Evolutionary conservation across 2,797 vertebrate genomes (phyloP).

Genomic region (Acipenser oxyrinchus): DNA sequence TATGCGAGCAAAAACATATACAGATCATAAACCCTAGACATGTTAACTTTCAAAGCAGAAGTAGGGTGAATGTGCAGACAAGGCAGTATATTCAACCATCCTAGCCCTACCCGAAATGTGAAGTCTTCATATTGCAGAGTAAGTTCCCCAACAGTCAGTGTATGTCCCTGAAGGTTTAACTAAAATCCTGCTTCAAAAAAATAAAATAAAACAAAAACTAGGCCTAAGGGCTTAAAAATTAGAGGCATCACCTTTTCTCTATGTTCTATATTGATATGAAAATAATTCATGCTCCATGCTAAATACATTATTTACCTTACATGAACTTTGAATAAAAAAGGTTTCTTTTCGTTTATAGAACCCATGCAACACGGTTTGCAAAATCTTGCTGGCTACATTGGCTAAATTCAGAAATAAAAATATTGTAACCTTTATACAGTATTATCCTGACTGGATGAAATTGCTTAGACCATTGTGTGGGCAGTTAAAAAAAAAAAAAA

Average conservation of each 20-base stretch:
- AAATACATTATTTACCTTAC: slow-evolving; percentile 99
- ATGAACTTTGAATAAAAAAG: slow-evolving; percentile 92
- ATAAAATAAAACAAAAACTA: slow-evolving; percentile 51
- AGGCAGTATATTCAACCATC: slow-evolving; percentile 64
- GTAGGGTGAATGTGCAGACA: slow-evolving; percentile 71
- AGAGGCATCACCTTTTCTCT: slow-evolving; percentile 90
- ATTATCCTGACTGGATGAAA: slow-evolving; percentile 70
- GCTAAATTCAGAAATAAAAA: slow-evolving; percentile 73
- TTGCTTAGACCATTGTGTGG: slow-evolving; percentile 75
- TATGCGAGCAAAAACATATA: slow-evolving; percentile 19
- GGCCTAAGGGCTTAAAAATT: slow-evolving; percentile 89
- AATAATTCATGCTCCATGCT: slow-evolving; percentile 99
- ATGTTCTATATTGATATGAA: slow-evolving; percentile 98
- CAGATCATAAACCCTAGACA: slow-evolving; percentile 28
- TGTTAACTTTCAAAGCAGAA: slow-evolving; percentile 64
- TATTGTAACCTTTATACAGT: slow-evolving; percentile 74
- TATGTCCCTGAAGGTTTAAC: slow-evolving; percentile 94
- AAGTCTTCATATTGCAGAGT: slow-evolving; percentile 82
- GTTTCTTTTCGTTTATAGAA: slow-evolving; percentile 78
- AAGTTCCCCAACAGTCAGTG: slow-evolving; percentile 81
- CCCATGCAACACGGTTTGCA: slow-evolving; percentile 89
- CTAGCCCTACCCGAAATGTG: slow-evolving; percentile 67
- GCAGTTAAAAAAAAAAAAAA: slow-evolving; percentile 54
- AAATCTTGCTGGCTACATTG: slow-evolving; percentile 86
- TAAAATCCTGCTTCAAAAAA: slow-evolving; percentile 84